These are phyloP conservation scores for Erpornis zantholeuca DNA, from an alignment of 2,113 vertebrate species.

Conservation along the genomic window DNA sequence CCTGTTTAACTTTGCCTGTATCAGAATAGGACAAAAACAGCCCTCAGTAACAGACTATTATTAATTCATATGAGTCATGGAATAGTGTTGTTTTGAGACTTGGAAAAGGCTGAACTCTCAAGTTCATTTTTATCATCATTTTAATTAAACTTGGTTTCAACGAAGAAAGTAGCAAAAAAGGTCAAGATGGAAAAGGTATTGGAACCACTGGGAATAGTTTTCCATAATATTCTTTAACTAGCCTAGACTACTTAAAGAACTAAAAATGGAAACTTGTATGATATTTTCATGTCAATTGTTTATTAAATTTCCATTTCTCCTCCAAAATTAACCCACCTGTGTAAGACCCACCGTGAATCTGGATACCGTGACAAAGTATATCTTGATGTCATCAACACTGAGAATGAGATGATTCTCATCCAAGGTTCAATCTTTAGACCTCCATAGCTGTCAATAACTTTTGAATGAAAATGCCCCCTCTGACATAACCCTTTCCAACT, in stretches of 20 bases:
- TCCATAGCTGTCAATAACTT: background rate
- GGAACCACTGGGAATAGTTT: background rate
- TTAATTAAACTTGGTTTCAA: constrained; percentile 24
- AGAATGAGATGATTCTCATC: background rate
- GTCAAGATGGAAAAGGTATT: background rate
- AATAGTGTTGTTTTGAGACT: background rate
- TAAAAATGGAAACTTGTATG: background rate
- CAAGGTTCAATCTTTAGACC: background rate
- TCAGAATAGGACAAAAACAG: background rate
- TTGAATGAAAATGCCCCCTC: background rate
- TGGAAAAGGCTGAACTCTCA: background rate
- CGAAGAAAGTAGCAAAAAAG: background rate
- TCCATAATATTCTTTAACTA: background rate
- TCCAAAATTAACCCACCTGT: background rate
- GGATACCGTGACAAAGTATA: background rate
- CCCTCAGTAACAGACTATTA: background rate
- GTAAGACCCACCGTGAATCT: background rate
- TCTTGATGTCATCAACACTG: background rate
- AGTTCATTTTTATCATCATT: background rate
- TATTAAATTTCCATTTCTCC: background rate
- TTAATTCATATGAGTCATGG: background rate
- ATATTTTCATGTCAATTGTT: background rate
- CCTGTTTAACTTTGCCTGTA: background rate
- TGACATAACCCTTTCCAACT: background rate
- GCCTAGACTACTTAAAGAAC: background rate